Conservation (phyloP, 1,140 invertebrate genomes). For the Drosophila ficusphila region DNA sequence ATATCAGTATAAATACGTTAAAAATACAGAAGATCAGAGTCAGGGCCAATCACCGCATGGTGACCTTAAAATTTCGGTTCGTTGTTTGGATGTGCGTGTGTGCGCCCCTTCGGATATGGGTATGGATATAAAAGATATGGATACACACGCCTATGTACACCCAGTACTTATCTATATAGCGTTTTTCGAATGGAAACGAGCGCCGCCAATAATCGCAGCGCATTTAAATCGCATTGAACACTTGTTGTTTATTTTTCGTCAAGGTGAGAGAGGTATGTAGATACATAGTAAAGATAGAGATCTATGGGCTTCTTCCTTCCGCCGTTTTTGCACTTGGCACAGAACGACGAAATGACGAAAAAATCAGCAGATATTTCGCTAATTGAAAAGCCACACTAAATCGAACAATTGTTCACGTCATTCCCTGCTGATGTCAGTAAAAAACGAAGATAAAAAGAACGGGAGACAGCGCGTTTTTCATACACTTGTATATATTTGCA, state of each 20-base stretch:
- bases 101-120: not conserved
- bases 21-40: constrained; percentile 80
- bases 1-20: constrained; percentile 33
- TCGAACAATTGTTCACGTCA: constrained; percentile 33
- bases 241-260: constrained; percentile 30
- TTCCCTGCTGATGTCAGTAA: constrained; percentile 37
- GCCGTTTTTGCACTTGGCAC: constrained; percentile 40
- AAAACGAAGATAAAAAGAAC: constrained; percentile 24
- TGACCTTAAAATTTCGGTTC: constrained; percentile 66
- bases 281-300: not conserved
- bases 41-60: constrained; percentile 64
- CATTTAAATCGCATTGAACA: constrained; percentile 26
- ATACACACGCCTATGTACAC: constrained; percentile 27
- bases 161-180: constrained; percentile 12
- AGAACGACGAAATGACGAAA: constrained; percentile 63
- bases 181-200: constrained; percentile 25
- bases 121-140: constrained; percentile 4
- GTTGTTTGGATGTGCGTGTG: constrained; percentile 24
- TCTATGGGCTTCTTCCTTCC: constrained; percentile 29
- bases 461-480: constrained; percentile 6
- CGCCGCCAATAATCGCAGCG: constrained; percentile 30
- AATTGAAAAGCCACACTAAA: constrained; percentile 56
- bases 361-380: constrained; percentile 72
- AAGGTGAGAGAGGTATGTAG: constrained; percentile 26
- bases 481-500: constrained; percentile 12